Conservation (phyloP, 2,797 vertebrate genomes). For the Xerus rutilus region DNA sequence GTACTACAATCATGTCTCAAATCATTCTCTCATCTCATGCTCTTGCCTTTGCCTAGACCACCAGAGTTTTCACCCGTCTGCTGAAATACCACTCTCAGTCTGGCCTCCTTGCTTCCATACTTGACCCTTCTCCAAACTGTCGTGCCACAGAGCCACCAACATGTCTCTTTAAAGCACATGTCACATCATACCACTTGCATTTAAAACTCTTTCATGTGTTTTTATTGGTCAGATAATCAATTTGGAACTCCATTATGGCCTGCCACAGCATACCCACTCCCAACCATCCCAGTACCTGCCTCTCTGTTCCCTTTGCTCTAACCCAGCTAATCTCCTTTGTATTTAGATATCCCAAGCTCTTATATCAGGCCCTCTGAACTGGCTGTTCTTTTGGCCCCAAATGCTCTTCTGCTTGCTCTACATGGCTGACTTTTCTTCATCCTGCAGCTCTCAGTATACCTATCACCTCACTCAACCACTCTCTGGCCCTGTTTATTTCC, state of each 20-base stretch:
- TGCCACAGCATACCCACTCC: background rate
- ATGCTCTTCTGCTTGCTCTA: background rate
- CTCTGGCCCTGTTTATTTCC: background rate
- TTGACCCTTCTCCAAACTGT: background rate
- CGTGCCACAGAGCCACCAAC: background rate
- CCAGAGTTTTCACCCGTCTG: background rate
- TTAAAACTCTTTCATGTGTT: background rate
- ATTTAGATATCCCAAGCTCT: background rate
- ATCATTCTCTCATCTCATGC: background rate
- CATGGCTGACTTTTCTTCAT: background rate
- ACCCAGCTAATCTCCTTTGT: background rate
- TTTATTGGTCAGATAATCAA: slow-evolving; percentile 25
- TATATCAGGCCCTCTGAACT: background rate
- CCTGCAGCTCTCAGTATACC: background rate
- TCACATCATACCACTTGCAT: background rate
- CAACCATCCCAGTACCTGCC: background rate
- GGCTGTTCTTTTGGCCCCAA: background rate
- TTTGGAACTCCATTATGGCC: background rate
- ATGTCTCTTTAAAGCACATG: background rate
- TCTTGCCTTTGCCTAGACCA: background rate
- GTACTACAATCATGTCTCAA: background rate
- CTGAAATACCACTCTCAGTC: background rate
- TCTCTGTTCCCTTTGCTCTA: background rate
- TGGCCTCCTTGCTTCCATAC: background rate
- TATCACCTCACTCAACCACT: background rate